These are phyloP conservation scores for Drosophila simulans DNA, from an alignment of 1,140 invertebrate genomes.

Conservation along the genomic window DNA sequence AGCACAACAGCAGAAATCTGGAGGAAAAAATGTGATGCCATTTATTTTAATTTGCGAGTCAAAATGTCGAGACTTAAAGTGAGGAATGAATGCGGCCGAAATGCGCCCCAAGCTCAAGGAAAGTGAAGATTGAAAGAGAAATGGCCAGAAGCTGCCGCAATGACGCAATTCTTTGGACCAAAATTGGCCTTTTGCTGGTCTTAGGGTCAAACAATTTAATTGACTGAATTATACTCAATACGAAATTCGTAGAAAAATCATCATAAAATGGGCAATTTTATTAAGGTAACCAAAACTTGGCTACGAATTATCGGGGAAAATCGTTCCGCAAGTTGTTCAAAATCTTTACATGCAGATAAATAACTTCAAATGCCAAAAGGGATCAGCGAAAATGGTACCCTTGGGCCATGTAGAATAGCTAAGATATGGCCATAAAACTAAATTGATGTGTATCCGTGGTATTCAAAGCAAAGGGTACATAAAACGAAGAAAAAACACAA, in stretches of 20 bases:
- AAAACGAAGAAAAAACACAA: not conserved
- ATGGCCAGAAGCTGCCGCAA: slow-evolving; percentile 18
- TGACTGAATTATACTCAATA: slow-evolving; percentile 39
- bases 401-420: slow-evolving; percentile 17
- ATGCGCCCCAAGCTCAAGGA: slow-evolving; percentile 23
- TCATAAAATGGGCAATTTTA: slow-evolving; percentile 40
- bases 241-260: slow-evolving; percentile 19
- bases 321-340: slow-evolving; percentile 34
- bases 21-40: slow-evolving; percentile 62
- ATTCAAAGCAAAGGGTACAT: slow-evolving; percentile 14
- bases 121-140: slow-evolving; percentile 5
- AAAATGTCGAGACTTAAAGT: slow-evolving; percentile 71
- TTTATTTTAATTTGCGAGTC: slow-evolving; percentile 79
- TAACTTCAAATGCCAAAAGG: slow-evolving; percentile 41
- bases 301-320: slow-evolving; percentile 22
- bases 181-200: not conserved
- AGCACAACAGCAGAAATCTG: slow-evolving; percentile 22
- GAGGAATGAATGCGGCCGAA: slow-evolving; percentile 52
- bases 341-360: slow-evolving; percentile 38
- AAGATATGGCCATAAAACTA: slow-evolving; percentile 57
- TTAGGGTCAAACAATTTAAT: slow-evolving; percentile 44
- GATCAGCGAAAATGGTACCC: slow-evolving; percentile 44
- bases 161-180: slow-evolving; percentile 32
- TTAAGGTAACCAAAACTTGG: slow-evolving; percentile 29
- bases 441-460: slow-evolving; percentile 38